Percentiles rank a stretch among this genome's conserved stretches.
phyloP scores from a whole-genome alignment of 1,140 invertebrate genomes.

The Atta cephalotes region DNA sequence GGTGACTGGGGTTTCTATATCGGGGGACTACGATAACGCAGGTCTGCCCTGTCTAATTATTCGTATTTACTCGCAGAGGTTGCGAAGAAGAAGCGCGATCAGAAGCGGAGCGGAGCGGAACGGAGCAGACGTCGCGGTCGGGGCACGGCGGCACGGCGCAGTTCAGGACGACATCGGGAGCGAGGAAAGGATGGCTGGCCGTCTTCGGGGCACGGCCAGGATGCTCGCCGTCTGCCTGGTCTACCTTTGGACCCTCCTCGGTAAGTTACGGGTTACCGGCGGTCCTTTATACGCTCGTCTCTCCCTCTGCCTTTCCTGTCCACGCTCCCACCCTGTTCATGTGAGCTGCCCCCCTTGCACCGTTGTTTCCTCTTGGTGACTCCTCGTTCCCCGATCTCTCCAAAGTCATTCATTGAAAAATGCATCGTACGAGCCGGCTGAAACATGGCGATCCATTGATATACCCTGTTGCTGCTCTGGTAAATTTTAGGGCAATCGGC shows the following conservation, averaged over 20 bases:
- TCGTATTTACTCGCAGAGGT: slow-evolving; percentile 81
- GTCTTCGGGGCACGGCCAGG: slow-evolving; percentile 80
- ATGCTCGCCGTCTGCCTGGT: slow-evolving; percentile 83
- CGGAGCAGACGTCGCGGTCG: slow-evolving; percentile 36
- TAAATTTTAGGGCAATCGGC: background rate
- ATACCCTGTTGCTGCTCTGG: background rate
- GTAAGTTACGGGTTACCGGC: slow-evolving; percentile 76
- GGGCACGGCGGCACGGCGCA: slow-evolving; percentile 62
- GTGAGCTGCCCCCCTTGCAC: slow-evolving; percentile 31
- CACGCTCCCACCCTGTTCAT: slow-evolving; percentile 24
- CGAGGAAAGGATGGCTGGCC: slow-evolving; percentile 68
- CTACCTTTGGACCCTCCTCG: slow-evolving; percentile 81
- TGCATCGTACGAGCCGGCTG: slow-evolving; percentile 34
- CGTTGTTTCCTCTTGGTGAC: background rate
- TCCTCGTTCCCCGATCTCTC: slow-evolving; percentile 15
- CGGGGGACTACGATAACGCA: slow-evolving; percentile 75
- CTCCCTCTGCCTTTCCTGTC: slow-evolving; percentile 57
- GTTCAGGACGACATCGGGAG: slow-evolving; percentile 69
- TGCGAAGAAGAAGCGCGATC: slow-evolving; percentile 64
- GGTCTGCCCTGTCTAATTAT: slow-evolving; percentile 80
- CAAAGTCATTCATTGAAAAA: slow-evolving; percentile 60
- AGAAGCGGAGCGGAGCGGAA: slow-evolving; percentile 35
- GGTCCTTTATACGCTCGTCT: slow-evolving; percentile 27
- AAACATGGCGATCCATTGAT: slow-evolving; percentile 18
- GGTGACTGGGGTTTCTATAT: slow-evolving; percentile 56